A percentile compares a stretch with the other conserved stretches of the same genome.
Evolutionary conservation across 2,113 vertebrate species (phyloP).

Genomic region (Leptodactylus fuscus): DNA sequence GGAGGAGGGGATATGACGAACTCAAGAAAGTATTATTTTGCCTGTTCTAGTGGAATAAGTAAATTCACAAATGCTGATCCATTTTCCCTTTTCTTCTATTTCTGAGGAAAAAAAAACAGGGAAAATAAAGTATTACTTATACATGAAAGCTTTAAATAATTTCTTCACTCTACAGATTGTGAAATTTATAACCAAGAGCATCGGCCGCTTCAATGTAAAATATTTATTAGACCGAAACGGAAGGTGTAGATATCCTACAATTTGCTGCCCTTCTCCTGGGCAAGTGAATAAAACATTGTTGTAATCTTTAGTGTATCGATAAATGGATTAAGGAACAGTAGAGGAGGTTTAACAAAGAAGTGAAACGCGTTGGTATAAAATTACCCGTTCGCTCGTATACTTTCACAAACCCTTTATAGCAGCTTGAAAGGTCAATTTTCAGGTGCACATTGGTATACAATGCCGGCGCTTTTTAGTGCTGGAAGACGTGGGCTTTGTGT

Average conservation of each 20-base stretch:
- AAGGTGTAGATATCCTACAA: neutral
- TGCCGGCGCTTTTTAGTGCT: neutral
- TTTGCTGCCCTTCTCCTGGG: conserved; percentile 3
- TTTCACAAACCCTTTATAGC: neutral
- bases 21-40: neutral
- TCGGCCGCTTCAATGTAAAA: neutral
- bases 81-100: too few relatives aligned
- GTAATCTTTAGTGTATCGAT: conserved; percentile 9
- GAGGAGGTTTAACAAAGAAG: conserved; percentile 16
- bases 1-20: neutral
- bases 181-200: neutral
- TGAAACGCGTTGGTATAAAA: conserved; percentile 16
- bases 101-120: too few relatives aligned
- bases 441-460: neutral
- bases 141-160: neutral
- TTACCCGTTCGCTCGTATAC: conserved; percentile 27
- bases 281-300: conserved; percentile 35
- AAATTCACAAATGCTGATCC: too few relatives aligned
- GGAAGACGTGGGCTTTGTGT: conserved; percentile 1
- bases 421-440: conserved; percentile 28
- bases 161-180: neutral
- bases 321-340: conserved; percentile 13
- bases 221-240: neutral
- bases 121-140: too few relatives aligned
- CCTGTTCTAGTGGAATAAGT: too few relatives aligned